A percentile compares a stretch with the other conserved stretches of the same genome.
Evolutionary conservation across 2,113 vertebrate genomes (phyloP).

Genomic region (Arvicanthis niloticus): DNA sequence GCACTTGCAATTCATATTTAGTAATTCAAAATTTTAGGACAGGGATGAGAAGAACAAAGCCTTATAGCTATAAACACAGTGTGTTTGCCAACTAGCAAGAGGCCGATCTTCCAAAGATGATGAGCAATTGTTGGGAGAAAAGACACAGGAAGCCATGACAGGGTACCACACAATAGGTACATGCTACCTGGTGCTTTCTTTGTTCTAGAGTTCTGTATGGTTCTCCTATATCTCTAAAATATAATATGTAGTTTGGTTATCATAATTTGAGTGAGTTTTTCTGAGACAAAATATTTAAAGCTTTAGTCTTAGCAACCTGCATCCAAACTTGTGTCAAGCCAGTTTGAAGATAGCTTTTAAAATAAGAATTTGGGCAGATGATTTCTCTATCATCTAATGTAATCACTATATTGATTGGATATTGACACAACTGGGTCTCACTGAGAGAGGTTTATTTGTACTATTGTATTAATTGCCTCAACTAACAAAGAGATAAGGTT

Average conservation of each 20-base stretch:
- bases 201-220: neutral
- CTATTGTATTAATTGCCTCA: neutral
- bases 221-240: neutral
- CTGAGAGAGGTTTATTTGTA: neutral
- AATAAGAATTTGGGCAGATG: neutral
- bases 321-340: neutral
- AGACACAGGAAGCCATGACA: neutral
- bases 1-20: neutral
- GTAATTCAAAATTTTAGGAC: neutral
- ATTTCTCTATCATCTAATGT: neutral
- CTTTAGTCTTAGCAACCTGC: neutral
- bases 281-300: neutral
- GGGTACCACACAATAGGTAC: neutral
- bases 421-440: neutral
- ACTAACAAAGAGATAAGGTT: neutral
- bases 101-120: neutral
- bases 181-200: neutral
- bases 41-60: neutral
- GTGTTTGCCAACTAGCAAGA: neutral
- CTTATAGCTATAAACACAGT: neutral
- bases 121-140: neutral
- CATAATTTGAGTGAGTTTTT: neutral
- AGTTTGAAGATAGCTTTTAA: slow-evolving; percentile 16
- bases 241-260: neutral
- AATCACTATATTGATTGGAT: neutral